phyloP scores from a whole-genome alignment of 1,140 invertebrate species.

The Nylanderia fulva region DNA sequence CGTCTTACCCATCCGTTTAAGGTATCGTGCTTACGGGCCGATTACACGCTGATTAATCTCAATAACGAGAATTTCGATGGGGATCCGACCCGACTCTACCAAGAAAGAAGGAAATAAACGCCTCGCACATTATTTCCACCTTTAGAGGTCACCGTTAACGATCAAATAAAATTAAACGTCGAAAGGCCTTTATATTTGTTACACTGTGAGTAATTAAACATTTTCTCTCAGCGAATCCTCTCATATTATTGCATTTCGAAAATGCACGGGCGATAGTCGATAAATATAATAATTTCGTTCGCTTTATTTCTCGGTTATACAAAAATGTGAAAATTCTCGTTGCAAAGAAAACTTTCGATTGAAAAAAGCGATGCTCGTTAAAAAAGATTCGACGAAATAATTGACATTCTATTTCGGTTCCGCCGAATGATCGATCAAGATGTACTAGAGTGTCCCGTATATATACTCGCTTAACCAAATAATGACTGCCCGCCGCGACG shows the following conservation, averaged over 20 bases:
- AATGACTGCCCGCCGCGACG: conserved; percentile 36
- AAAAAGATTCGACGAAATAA: conserved; percentile 63
- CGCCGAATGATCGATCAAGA: conserved; percentile 71
- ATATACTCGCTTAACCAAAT: conserved; percentile 48
- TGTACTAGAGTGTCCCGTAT: conserved; percentile 16
- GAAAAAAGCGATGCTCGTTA: conserved; percentile 58
- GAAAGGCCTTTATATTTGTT: neutral
- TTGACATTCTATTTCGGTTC: conserved; percentile 65
- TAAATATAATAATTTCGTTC: neutral
- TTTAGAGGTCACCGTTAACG: conserved; percentile 21
- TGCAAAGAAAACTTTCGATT: conserved; percentile 2
- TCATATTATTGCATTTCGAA: conserved; percentile 14
- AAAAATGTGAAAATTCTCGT: conserved; percentile 6
- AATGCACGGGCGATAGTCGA: neutral
- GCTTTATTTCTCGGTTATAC: neutral
- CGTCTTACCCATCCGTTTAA: conserved; percentile 77
- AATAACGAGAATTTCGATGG: conserved; percentile 74
- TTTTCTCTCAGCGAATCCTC: conserved; percentile 60
- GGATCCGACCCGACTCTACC: neutral
- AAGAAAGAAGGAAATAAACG: conserved; percentile 39
- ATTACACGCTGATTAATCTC: conserved; percentile 82
- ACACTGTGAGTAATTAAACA: conserved; percentile 55
- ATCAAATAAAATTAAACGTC: conserved; percentile 53
- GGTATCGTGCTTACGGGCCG: conserved; percentile 69
- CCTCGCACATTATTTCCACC: conserved; percentile 19